Percentiles rank a stretch among this genome's conserved stretches.
These are phyloP conservation scores for Ornithoptera priamus DNA, from an alignment of 2,888 invertebrate species.

Conservation along the genomic window DNA sequence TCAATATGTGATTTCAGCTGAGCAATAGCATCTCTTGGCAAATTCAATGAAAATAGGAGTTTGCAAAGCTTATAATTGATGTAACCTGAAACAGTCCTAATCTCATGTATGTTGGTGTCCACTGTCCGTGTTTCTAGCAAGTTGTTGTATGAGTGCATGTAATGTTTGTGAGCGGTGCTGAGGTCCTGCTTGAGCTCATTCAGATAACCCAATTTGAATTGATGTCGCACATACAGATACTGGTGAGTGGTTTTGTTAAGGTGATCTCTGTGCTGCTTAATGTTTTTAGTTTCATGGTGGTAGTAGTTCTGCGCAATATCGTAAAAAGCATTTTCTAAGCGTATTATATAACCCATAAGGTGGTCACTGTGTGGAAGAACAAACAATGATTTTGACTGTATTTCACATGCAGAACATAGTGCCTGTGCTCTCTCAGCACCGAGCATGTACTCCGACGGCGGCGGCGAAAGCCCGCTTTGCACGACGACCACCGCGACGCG, in stretches of 20 bases:
- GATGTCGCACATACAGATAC: slow-evolving; percentile 95
- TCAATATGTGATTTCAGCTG: slow-evolving; percentile 96
- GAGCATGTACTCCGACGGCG: slow-evolving; percentile 89
- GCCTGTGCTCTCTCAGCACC: slow-evolving; percentile 95
- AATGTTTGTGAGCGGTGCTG: slow-evolving; percentile 91
- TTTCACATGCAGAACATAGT: slow-evolving; percentile 93
- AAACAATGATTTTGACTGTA: slow-evolving; percentile 95
- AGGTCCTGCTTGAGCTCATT: slow-evolving; percentile 96
- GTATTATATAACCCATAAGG: slow-evolving; percentile 85
- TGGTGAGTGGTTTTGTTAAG: slow-evolving; percentile 95
- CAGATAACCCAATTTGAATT: slow-evolving; percentile 97
- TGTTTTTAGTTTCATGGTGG: slow-evolving; percentile 90
- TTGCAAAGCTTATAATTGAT: slow-evolving; percentile 97
- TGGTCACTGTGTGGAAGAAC: slow-evolving; percentile 95
- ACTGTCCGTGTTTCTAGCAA: slow-evolving; percentile 92
- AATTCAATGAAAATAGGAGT: slow-evolving; percentile 91
- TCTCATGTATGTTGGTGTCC: slow-evolving; percentile 95
- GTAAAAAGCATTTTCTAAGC: slow-evolving; percentile 95
- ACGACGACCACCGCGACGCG: slow-evolving; percentile 93
- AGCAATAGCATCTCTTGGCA: slow-evolving; percentile 95
- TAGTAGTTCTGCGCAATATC: slow-evolving; percentile 97
- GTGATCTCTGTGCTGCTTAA: slow-evolving; percentile 94
- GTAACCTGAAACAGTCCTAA: slow-evolving; percentile 96
- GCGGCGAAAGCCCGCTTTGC: slow-evolving; percentile 89
- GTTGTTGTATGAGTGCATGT: slow-evolving; percentile 93